Evolutionary conservation across 2,113 vertebrate species (phyloP).

Genomic region (Prolemur simus): DNA sequence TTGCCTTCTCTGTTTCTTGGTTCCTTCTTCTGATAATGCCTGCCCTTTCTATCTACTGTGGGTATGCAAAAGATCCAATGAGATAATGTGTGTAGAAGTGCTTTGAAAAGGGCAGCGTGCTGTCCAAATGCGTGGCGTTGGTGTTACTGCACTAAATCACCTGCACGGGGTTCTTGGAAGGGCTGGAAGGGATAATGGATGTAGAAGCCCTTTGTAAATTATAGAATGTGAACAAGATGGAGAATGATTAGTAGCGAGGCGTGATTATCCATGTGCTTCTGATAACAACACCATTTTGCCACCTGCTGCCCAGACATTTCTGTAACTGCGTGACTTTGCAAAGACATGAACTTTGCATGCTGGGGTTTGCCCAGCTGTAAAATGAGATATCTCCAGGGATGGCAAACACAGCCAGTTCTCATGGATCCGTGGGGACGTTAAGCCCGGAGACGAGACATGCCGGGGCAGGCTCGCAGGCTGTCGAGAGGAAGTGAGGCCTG

Average conservation of each 20-base stretch:
- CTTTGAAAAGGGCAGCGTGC: background rate
- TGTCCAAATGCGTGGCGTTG: rapidly evolving
- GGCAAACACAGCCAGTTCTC: slow-evolving; percentile 23
- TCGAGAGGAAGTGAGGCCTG: background rate
- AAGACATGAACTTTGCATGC: slow-evolving; percentile 67
- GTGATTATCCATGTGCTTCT: slow-evolving; percentile 50
- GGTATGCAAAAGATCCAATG: background rate
- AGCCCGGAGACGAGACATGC: background rate
- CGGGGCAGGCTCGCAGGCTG: background rate
- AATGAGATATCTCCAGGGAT: slow-evolving; percentile 68
- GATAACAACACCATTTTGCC: slow-evolving; percentile 73
- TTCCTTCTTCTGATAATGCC: background rate
- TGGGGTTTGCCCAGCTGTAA: slow-evolving; percentile 77
- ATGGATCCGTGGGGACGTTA: background rate
- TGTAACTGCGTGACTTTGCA: slow-evolving; percentile 51
- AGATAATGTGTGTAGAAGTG: background rate
- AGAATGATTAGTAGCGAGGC: slow-evolving; percentile 27
- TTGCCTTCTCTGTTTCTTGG: background rate
- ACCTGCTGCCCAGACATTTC: slow-evolving; percentile 74
- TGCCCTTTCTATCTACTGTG: background rate
- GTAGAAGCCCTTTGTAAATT: background rate
- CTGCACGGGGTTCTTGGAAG: rapidly evolving
- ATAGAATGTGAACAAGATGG: background rate
- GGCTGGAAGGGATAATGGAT: background rate
- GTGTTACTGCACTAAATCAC: background rate